Percentiles rank a stretch among this genome's conserved stretches.
These are phyloP conservation scores for Naso thynnoides DNA, from an alignment of 2,797 vertebrate genomes.

Conservation along the genomic window DNA sequence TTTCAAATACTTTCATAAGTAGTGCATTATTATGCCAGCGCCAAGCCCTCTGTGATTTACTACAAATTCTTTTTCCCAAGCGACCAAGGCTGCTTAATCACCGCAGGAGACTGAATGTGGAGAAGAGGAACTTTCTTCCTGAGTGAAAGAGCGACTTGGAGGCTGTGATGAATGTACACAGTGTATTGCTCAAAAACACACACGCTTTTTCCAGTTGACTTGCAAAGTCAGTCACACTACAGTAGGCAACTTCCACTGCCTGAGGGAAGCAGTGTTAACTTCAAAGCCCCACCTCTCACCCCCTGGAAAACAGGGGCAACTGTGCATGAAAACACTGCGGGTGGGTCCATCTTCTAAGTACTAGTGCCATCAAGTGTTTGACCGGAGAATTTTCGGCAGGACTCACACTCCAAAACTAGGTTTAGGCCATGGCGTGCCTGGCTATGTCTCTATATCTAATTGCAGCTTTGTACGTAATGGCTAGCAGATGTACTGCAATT, in stretches of 20 bases:
- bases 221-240: slow-evolving; percentile 73
- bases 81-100: slow-evolving; percentile 46
- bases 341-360: slow-evolving; percentile 56
- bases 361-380: slow-evolving; percentile 78
- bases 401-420: slow-evolving; percentile 24
- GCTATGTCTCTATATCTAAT: slow-evolving; percentile 49
- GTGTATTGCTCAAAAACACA: slow-evolving; percentile 55
- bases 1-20: slow-evolving; percentile 54
- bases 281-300: slow-evolving; percentile 67
- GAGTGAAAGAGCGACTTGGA: slow-evolving; percentile 35
- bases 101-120: slow-evolving; percentile 30
- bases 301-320: slow-evolving; percentile 64
- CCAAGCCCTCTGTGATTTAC: slow-evolving; percentile 48
- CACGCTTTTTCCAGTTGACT: slow-evolving; percentile 69
- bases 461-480: slow-evolving; percentile 73
- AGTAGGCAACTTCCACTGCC: slow-evolving; percentile 80
- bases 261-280: slow-evolving; percentile 67
- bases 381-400: slow-evolving; percentile 29
- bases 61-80: slow-evolving; percentile 18
- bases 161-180: slow-evolving; percentile 67
- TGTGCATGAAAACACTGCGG: slow-evolving; percentile 55
- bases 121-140: slow-evolving; percentile 42
- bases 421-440: slow-evolving; percentile 35
- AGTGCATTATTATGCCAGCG: slow-evolving; percentile 36
- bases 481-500: slow-evolving; percentile 74